A percentile compares a stretch with the other conserved stretches of the same genome.
These are phyloP conservation scores for Valencia hispanica DNA, from an alignment of 2,797 vertebrate genomes.

Conservation along the genomic window DNA sequence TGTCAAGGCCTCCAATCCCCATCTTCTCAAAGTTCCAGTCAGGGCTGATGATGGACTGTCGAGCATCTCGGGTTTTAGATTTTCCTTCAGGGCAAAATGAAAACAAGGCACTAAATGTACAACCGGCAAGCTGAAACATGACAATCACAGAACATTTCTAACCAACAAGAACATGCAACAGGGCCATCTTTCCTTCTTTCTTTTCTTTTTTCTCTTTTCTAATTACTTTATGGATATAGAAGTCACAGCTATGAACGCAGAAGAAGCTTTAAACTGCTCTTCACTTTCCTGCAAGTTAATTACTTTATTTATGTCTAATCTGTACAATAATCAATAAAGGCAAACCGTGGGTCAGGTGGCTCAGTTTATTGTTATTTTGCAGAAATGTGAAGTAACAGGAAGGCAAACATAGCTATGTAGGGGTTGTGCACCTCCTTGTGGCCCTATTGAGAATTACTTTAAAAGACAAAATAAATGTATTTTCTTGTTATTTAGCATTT, in stretches of 20 bases:
- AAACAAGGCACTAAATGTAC: background rate
- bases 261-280: background rate
- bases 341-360: background rate
- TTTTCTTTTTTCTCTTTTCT: background rate
- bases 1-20: slow-evolving; percentile 97
- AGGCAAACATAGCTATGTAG: slow-evolving; percentile 1
- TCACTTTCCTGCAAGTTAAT: background rate
- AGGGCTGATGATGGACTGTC: slow-evolving; percentile 97
- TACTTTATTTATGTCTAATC: background rate
- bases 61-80: slow-evolving; percentile 90
- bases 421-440: slow-evolving; percentile 62
- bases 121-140: slow-evolving; percentile 6
- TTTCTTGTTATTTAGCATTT: background rate
- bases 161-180: background rate
- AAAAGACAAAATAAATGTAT: background rate
- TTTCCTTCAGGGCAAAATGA: slow-evolving; percentile 80
- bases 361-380: background rate
- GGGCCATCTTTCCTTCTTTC: background rate
- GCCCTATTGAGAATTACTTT: background rate
- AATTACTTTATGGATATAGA: background rate
- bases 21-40: slow-evolving; percentile 99
- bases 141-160: background rate
- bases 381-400: background rate
- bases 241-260: background rate
- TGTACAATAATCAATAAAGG: background rate